phyloP scores from a whole-genome alignment of 1,140 invertebrate species.

The Lucilia sericata region DNA sequence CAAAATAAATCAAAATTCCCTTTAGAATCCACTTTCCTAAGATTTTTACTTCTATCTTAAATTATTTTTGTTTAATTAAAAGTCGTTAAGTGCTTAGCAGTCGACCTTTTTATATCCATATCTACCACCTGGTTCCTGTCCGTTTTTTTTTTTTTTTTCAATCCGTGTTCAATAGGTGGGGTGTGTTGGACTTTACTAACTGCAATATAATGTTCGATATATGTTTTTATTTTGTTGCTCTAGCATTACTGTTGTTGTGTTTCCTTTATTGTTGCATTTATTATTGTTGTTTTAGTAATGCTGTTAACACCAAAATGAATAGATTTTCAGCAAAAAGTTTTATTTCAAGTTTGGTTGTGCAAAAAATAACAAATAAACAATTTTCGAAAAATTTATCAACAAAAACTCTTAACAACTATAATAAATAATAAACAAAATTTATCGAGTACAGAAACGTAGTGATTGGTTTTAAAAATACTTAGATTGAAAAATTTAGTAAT shows the following conservation, averaged over 20 bases:
- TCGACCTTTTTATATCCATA: background rate
- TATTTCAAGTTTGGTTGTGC: background rate
- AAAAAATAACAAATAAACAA: background rate
- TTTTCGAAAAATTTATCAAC: too few relatives aligned
- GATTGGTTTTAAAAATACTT: too few relatives aligned
- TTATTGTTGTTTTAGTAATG: conserved; percentile 4
- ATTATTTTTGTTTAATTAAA: too few relatives aligned
- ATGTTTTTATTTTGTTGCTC: background rate
- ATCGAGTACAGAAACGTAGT: too few relatives aligned
- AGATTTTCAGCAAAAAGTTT: background rate
- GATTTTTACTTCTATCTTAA: too few relatives aligned
- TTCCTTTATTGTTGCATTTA: background rate
- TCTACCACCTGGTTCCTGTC: background rate
- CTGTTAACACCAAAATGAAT: conserved; percentile 42
- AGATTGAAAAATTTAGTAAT: too few relatives aligned
- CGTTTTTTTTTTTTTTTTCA: background rate
- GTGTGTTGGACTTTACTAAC: conserved; percentile 12
- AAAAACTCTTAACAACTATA: too few relatives aligned
- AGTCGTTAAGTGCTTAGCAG: too few relatives aligned
- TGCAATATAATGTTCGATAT: background rate
- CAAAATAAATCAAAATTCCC: too few relatives aligned
- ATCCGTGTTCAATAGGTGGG: background rate
- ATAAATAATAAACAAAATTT: too few relatives aligned
- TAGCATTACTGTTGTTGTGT: background rate
- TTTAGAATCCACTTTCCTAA: too few relatives aligned